A percentile compares a stretch with the other conserved stretches of the same genome.
Conservation (phyloP, 2,888 invertebrate species). For the Hypsopygia costalis region DNA sequence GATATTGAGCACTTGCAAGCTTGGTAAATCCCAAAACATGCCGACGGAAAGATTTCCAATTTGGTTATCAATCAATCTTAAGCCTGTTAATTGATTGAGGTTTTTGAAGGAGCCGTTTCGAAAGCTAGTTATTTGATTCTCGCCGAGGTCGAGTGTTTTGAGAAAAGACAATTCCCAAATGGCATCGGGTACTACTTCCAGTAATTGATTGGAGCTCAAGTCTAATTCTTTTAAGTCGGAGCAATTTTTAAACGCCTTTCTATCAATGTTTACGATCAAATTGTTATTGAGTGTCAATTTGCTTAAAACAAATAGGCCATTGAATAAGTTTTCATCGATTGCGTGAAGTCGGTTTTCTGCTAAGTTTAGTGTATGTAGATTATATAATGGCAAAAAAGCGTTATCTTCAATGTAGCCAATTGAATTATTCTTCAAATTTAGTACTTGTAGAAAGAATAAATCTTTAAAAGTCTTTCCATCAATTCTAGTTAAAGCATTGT, state of each 20-base stretch:
- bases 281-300: conserved; percentile 93
- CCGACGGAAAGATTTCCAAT: conserved; percentile 91
- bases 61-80: conserved; percentile 94
- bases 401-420: conserved; percentile 94
- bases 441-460: conserved; percentile 90
- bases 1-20: conserved; percentile 91
- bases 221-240: conserved; percentile 93
- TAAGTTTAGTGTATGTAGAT: conserved; percentile 92
- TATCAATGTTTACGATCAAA: conserved; percentile 88
- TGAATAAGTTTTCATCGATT: conserved; percentile 89
- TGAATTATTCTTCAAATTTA: conserved; percentile 92
- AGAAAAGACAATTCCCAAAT: conserved; percentile 90
- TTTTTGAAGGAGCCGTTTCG: conserved; percentile 92
- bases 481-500: conserved; percentile 91
- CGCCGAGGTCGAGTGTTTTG: conserved; percentile 94
- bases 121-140: conserved; percentile 93
- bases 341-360: conserved; percentile 92
- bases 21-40: conserved; percentile 93
- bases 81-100: conserved; percentile 91
- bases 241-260: conserved; percentile 92
- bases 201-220: conserved; percentile 91
- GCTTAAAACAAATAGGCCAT: conserved; percentile 90
- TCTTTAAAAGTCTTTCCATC: conserved; percentile 93
- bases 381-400: conserved; percentile 92
- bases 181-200: conserved; percentile 91